Percentiles rank a stretch among this genome's conserved stretches.
phyloP scores from a whole-genome alignment of 2,888 invertebrate species.

The Cyrtodaria siliqua region DNA sequence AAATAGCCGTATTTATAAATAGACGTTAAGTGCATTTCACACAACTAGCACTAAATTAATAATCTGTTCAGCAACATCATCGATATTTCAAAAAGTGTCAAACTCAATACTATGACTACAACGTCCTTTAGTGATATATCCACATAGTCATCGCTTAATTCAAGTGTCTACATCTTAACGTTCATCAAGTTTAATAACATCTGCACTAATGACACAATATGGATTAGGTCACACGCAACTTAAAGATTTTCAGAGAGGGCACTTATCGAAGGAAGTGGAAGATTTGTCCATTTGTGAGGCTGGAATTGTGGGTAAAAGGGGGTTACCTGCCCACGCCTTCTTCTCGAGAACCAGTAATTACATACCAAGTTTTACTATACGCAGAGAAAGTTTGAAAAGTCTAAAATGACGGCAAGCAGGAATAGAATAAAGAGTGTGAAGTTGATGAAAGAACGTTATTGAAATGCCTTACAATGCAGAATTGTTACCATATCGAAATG shows the following conservation, averaged over 20 bases:
- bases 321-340: conserved; percentile 3
- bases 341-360: conserved; percentile 17
- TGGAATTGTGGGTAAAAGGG: neutral
- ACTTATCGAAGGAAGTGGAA: conserved; percentile 2
- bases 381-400: conserved; percentile 5
- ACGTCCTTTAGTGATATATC: no score
- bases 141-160: no score
- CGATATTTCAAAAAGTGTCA: no score
- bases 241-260: neutral
- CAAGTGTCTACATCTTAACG: no score
- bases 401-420: neutral
- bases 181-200: neutral
- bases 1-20: no score
- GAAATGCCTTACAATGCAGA: conserved; percentile 29
- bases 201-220: neutral
- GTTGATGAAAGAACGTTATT: conserved; percentile 14
- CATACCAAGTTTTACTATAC: neutral
- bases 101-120: no score
- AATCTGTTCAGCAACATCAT: no score
- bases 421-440: neutral
- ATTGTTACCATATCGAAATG: conserved; percentile 36
- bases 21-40: no score
- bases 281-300: conserved; percentile 1
- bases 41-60: no score
- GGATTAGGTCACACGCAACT: neutral